These are phyloP conservation scores for Nannoperca obscura DNA, from an alignment of 2,797 vertebrate genomes.

Conservation along the genomic window DNA sequence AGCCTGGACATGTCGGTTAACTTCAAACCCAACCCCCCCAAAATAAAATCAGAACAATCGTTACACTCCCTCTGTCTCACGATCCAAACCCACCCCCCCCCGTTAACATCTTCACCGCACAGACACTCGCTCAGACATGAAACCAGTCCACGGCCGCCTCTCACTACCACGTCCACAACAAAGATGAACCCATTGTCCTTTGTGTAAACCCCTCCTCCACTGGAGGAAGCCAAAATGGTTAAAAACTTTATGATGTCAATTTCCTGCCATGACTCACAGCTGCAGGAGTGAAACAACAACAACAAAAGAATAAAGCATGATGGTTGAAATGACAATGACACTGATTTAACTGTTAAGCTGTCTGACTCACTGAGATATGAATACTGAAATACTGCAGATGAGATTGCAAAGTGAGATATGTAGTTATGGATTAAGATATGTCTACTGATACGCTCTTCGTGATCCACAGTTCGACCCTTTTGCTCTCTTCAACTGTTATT, in stretches of 20 bases:
- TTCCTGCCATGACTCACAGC: slow-evolving; percentile 55
- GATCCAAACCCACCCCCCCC: slow-evolving; percentile 12
- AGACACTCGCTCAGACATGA: slow-evolving; percentile 66
- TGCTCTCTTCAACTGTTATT: slow-evolving; percentile 23
- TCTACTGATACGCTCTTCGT: slow-evolving; percentile 47
- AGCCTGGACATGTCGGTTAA: slow-evolving; percentile 77
- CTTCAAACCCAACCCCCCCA: slow-evolving; percentile 29
- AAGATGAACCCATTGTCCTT: slow-evolving; percentile 63
- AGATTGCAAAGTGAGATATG: slow-evolving; percentile 62
- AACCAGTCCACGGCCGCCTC: slow-evolving; percentile 44
- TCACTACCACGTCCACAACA: slow-evolving; percentile 47
- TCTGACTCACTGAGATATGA: slow-evolving; percentile 56
- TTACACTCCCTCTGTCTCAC: slow-evolving; percentile 47
- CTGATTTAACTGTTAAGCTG: slow-evolving; percentile 39
- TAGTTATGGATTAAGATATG: slow-evolving; percentile 65
- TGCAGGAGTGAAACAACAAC: slow-evolving; percentile 46
- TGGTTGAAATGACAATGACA: slow-evolving; percentile 54
- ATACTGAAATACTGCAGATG: slow-evolving; percentile 50
- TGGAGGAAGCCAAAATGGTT: slow-evolving; percentile 77
- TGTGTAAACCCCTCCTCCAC: slow-evolving; percentile 78
- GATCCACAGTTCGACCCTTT: slow-evolving; percentile 34
- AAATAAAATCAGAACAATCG: slow-evolving; percentile 47
- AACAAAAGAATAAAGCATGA: slow-evolving; percentile 40
- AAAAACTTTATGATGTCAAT: slow-evolving; percentile 56
- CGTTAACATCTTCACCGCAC: slow-evolving; percentile 52